Percentiles rank a stretch among this genome's conserved stretches.
phyloP scores from a whole-genome alignment of 2,797 vertebrate genomes.

The Taeniopygia guttata region DNA sequence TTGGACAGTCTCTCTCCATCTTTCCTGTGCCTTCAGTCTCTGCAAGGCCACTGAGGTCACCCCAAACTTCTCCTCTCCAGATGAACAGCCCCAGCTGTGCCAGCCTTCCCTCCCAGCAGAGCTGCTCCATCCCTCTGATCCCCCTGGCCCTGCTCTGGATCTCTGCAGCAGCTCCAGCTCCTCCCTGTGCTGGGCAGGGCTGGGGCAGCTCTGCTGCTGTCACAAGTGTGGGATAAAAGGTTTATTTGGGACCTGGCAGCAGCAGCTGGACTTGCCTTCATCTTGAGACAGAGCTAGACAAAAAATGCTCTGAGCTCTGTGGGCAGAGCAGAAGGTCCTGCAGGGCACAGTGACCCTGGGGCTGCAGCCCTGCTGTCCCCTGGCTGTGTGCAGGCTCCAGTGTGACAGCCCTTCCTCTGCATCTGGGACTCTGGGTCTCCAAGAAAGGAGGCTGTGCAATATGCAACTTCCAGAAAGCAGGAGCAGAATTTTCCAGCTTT shows the following conservation, averaged over 20 bases:
- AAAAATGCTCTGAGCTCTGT: not conserved
- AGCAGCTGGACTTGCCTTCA: not conserved
- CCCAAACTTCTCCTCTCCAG: not conserved
- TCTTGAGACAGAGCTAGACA: not conserved
- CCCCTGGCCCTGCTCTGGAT: not conserved
- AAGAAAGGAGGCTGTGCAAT: not conserved
- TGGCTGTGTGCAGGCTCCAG: not conserved
- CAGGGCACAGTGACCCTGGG: accelerated
- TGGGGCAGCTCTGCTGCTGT: not conserved
- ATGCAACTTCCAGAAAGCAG: not conserved
- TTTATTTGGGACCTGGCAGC: not conserved
- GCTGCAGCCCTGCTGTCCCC: not conserved
- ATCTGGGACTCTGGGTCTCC: not conserved
- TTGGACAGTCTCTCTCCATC: accelerated
- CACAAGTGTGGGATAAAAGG: not conserved
- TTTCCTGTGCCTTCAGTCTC: accelerated
- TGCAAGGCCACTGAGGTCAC: accelerated
- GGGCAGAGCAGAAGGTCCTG: not conserved
- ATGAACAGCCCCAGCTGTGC: not conserved
- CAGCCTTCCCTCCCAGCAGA: not conserved
- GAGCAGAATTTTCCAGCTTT: not conserved
- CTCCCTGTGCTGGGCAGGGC: not conserved
- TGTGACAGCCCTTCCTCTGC: not conserved
- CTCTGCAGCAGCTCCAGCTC: not conserved
- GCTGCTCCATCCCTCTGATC: not conserved